Percentiles rank a stretch among this genome's conserved stretches.
Evolutionary conservation across 2,113 vertebrate genomes (phyloP).

Genomic region (Aptenodytes forsteri): DNA sequence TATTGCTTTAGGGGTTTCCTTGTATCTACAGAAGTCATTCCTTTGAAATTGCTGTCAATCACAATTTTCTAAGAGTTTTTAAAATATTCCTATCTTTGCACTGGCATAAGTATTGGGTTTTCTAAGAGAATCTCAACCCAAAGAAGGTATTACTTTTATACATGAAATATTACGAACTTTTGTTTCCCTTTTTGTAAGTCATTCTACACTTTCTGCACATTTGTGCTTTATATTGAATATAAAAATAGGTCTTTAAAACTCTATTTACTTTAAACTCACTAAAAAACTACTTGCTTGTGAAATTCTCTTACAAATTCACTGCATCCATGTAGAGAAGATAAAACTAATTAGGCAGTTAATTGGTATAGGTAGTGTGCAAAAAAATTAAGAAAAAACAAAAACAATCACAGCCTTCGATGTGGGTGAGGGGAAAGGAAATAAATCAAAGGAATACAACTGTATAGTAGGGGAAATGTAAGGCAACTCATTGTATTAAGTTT

Average conservation of each 20-base stretch:
- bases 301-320: constrained; percentile 87
- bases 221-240: constrained; percentile 85
- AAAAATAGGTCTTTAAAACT: constrained; percentile 87
- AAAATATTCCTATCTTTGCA: constrained; percentile 75
- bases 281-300: constrained; percentile 87
- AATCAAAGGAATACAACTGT: constrained; percentile 42
- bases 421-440: constrained; percentile 22
- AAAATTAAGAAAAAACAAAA: constrained; percentile 54
- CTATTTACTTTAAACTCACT: constrained; percentile 82
- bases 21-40: constrained; percentile 69
- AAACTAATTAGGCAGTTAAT: constrained; percentile 81
- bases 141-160: constrained; percentile 81
- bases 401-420: constrained; percentile 61
- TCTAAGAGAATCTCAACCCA: constrained; percentile 73
- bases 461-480: constrained; percentile 54
- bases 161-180: constrained; percentile 77
- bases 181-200: constrained; percentile 81
- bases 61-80: constrained; percentile 62
- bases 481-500: constrained; percentile 46
- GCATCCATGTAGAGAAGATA: constrained; percentile 80
- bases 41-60: constrained; percentile 69
- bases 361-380: constrained; percentile 80
- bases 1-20: constrained; percentile 73
- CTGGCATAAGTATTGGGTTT: constrained; percentile 75
- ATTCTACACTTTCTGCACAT: constrained; percentile 83